Evolutionary conservation across 2,888 invertebrate species (phyloP).

Genomic region (Drosophila greeni): DNA sequence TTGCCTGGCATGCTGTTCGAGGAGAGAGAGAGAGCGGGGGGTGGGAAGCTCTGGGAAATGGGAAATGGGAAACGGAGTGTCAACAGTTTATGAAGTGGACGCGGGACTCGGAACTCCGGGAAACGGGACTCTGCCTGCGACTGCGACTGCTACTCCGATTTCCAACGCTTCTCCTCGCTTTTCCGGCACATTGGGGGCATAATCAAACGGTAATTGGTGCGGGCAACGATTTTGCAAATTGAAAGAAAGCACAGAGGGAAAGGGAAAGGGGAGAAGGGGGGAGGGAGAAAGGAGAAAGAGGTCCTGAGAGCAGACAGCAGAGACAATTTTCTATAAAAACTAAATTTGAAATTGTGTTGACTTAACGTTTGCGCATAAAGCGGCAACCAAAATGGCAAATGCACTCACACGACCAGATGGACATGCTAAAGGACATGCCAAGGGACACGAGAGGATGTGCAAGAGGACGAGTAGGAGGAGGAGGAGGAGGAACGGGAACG

Average conservation of each 20-base stretch:
- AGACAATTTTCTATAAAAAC: slow-evolving; percentile 67
- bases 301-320: slow-evolving; percentile 36
- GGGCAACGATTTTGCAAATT: slow-evolving; percentile 67
- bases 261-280: neutral
- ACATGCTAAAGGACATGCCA: slow-evolving; percentile 43
- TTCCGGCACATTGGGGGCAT: slow-evolving; percentile 45
- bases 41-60: slow-evolving; percentile 13
- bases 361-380: slow-evolving; percentile 69
- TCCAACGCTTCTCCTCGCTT: slow-evolving; percentile 15
- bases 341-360: slow-evolving; percentile 74
- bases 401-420: slow-evolving; percentile 50
- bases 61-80: slow-evolving; percentile 49
- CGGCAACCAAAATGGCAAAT: slow-evolving; percentile 63
- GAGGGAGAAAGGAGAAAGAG: slow-evolving; percentile 2
- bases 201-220: slow-evolving; percentile 69
- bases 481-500: neutral
- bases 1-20: slow-evolving; percentile 52
- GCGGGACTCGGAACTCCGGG: slow-evolving; percentile 8
- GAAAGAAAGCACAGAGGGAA: slow-evolving; percentile 47
- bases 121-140: slow-evolving; percentile 2
- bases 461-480: neutral
- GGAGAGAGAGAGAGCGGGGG: slow-evolving; percentile 5
- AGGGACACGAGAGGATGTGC: slow-evolving; percentile 29
- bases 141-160: slow-evolving; percentile 14
- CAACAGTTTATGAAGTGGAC: slow-evolving; percentile 63